These are phyloP conservation scores for Halesus radiatus DNA, from an alignment of 1,140 invertebrate species.

Conservation along the genomic window DNA sequence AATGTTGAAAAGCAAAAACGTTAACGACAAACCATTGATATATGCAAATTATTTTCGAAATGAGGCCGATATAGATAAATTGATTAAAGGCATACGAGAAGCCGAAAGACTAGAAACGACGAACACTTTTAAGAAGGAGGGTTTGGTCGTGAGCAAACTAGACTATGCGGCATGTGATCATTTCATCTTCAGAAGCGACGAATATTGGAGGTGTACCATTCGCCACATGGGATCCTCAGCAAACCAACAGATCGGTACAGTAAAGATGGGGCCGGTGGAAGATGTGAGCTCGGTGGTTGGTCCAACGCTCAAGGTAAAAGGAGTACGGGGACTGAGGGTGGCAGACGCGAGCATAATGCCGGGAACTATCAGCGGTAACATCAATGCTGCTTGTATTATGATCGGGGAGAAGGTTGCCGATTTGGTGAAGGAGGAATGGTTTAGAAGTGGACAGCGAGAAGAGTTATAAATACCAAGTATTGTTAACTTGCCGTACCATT, in stretches of 20 bases:
- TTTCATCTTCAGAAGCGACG: slow-evolving; percentile 63
- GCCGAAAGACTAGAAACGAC: slow-evolving; percentile 68
- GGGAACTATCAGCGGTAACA: slow-evolving; percentile 61
- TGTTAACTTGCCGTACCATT: no score
- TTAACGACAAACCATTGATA: slow-evolving; percentile 75
- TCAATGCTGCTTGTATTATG: slow-evolving; percentile 65
- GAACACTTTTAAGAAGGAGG: slow-evolving; percentile 63
- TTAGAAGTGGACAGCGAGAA: slow-evolving; percentile 8
- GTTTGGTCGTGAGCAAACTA: slow-evolving; percentile 62
- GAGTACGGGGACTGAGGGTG: slow-evolving; percentile 58
- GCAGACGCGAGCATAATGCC: slow-evolving; percentile 58
- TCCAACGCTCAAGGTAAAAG: slow-evolving; percentile 63
- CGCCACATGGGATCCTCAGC: slow-evolving; percentile 60
- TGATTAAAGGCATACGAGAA: slow-evolving; percentile 72
- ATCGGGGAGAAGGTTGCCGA: slow-evolving; percentile 65
- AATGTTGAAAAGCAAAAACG: slow-evolving; percentile 70
- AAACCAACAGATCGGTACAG: slow-evolving; percentile 69
- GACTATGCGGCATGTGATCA: slow-evolving; percentile 64
- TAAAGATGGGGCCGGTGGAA: slow-evolving; percentile 66
- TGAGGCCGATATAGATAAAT: slow-evolving; percentile 68
- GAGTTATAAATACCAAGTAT: no score
- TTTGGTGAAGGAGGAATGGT: slow-evolving; percentile 65
- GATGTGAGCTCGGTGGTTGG: slow-evolving; percentile 62
- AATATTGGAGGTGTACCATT: slow-evolving; percentile 65
- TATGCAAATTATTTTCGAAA: slow-evolving; percentile 77